phyloP scores from a whole-genome alignment of 2,888 invertebrate species.

The Dicyrtoma fusca region DNA sequence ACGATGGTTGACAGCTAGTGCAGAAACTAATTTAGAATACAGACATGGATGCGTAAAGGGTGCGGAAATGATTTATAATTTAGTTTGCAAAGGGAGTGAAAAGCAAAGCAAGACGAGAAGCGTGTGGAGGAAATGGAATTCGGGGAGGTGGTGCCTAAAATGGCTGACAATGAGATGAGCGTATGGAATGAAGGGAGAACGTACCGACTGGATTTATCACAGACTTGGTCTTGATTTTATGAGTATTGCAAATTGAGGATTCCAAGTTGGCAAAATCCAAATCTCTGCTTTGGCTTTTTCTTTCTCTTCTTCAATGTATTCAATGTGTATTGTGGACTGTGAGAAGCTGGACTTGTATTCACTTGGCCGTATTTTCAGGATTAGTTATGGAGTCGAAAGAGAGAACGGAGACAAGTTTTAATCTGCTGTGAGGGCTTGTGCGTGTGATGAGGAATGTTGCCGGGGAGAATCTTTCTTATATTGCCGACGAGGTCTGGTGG shows the following conservation, averaged over 20 bases:
- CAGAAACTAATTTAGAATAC: background rate
- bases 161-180: too few relatives aligned
- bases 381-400: background rate
- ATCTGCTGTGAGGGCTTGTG: too few relatives aligned
- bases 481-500: too few relatives aligned
- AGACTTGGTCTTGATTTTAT: constrained; percentile 27
- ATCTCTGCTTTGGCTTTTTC: background rate
- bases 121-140: too few relatives aligned
- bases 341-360: background rate
- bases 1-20: background rate
- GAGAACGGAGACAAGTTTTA: background rate
- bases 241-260: background rate
- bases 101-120: background rate
- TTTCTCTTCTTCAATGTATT: background rate
- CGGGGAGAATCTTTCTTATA: too few relatives aligned
- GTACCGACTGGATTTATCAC: constrained; percentile 29
- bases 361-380: background rate
- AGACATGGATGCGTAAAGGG: background rate
- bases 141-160: too few relatives aligned
- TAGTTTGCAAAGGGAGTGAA: background rate
- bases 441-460: too few relatives aligned
- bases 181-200: background rate
- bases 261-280: too few relatives aligned
- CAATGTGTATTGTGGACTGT: background rate
- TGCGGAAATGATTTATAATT: background rate